phyloP scores from a whole-genome alignment of 1,140 invertebrate genomes.

The Diprion similis region DNA sequence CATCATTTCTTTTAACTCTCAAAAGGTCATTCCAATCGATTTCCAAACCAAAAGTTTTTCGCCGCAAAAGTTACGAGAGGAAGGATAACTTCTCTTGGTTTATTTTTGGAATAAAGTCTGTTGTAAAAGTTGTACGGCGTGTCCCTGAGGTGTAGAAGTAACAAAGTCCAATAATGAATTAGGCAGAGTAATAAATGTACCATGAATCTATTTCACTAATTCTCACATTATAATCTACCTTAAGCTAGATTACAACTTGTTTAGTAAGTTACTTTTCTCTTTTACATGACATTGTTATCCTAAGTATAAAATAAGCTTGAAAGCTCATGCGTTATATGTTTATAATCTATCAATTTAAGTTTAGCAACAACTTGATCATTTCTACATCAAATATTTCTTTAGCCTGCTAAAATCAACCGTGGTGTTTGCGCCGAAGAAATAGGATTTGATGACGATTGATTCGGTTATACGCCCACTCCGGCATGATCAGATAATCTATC shows the following conservation, averaged over 20 bases:
- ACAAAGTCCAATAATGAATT: too few species aligned
- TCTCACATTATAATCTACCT: slow-evolving; percentile 61
- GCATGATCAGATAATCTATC: neutral
- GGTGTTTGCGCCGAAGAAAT: neutral
- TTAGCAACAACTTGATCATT: slow-evolving; percentile 57
- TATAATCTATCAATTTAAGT: slow-evolving; percentile 37
- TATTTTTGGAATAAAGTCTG: too few species aligned
- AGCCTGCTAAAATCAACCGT: slow-evolving; percentile 31
- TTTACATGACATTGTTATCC: slow-evolving; percentile 47
- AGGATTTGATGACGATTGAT: neutral
- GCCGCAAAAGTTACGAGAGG: too few species aligned
- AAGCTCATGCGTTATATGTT: slow-evolving; percentile 46
- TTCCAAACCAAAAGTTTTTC: too few species aligned
- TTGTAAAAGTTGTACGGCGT: too few species aligned
- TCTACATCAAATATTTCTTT: slow-evolving; percentile 29
- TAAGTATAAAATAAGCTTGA: slow-evolving; percentile 64
- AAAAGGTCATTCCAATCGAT: too few species aligned
- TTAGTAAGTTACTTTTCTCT: slow-evolving; percentile 49
- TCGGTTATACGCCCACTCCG: neutral
- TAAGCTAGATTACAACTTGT: slow-evolving; percentile 58
- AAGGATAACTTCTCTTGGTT: too few species aligned
- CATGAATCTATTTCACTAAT: slow-evolving; percentile 61
- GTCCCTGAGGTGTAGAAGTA: too few species aligned
- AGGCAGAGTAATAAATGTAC: slow-evolving; percentile 48
- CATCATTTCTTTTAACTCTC: too few species aligned